Base-by-base conservation (phyloP, 2,797 vertebrate genomes). In the Chaenodraco wilsoni region DNA sequence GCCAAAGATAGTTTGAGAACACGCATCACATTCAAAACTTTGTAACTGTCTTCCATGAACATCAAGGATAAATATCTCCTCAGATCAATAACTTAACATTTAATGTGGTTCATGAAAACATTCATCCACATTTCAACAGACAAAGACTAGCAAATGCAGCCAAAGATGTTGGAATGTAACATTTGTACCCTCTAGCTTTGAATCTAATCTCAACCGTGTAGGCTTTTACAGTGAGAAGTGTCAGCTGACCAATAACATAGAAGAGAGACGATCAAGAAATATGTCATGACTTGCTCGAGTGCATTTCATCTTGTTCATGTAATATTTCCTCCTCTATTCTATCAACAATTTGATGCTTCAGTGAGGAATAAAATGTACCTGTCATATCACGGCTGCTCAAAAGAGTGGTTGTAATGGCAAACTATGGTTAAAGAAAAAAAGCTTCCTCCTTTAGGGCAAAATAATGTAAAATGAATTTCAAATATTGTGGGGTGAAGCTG, bases 401-500 rank as follows among this genome's bases (percentile, higher is more conserved):
- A 64, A 56, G 8, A 15, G n/a, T 3, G 9, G 23, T 10, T 19
- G 8, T 23, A 55, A 59, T 23, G 6, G 3, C 5, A 45, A 41
- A 51, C 43, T n/a, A 50, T 21, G 52, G 37, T 44, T 70, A 43
- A 49, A 50, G 11, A 0, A 23, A 0, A 49, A 62, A 52, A 56
- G 17, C 2, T 27, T 12, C 19, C 13, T 46, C 7, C 27, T 62
- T 52, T 15, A 51, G 14, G 17, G 21, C 3, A 45, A 62, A 69
- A 23, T 15, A 16, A n/a, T n/a, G n/a, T 48, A 27, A 33, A 17
- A 72, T 77, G 12, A 56, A 43, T 75, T 68, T 73, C n/a, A 54
- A 71, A 63, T 33, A 21, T 19, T 41, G 40, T 46, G 17, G 46
- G 5, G 16, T 65, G 46, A 75, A 78, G 74, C 64, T 71, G 5